Evolutionary conservation across 2,888 invertebrate genomes (phyloP).

Genomic region (Melangyna quadrimaculata): DNA sequence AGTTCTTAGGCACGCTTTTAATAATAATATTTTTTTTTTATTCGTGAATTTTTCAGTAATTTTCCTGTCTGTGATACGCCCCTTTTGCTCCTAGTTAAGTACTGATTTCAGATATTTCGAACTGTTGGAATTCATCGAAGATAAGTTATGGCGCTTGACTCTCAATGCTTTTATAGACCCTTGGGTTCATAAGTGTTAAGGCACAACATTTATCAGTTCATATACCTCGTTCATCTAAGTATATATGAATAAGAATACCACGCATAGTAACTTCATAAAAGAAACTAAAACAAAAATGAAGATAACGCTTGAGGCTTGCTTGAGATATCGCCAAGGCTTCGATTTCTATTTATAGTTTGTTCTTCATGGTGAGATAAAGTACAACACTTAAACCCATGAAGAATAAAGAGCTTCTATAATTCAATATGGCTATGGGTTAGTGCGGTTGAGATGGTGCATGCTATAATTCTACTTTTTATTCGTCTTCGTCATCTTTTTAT

Average conservation of each 20-base stretch:
- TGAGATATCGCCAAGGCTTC: background rate
- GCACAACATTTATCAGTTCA: slow-evolving; percentile 59
- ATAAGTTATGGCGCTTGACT: slow-evolving; percentile 63
- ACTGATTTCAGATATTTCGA: background rate
- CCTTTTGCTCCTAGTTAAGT: background rate
- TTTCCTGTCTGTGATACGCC: background rate
- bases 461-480: background rate
- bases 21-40: background rate
- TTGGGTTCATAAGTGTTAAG: slow-evolving; percentile 29
- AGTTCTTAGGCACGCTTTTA: background rate
- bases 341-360: slow-evolving; percentile 7
- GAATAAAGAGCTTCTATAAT: background rate
- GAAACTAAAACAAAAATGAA: slow-evolving; percentile 28
- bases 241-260: background rate
- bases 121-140: slow-evolving; percentile 7
- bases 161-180: slow-evolving; percentile 33
- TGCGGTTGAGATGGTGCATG: background rate
- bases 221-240: slow-evolving; percentile 23
- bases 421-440: slow-evolving; percentile 7
- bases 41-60: background rate
- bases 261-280: slow-evolving; percentile 26
- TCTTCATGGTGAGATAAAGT: background rate
- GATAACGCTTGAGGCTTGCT: background rate
- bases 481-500: slow-evolving; percentile 13
- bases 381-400: background rate